Evolutionary conservation across 2,113 vertebrate genomes (phyloP).

Genomic region (Protobothrops mucrosquamatus): DNA sequence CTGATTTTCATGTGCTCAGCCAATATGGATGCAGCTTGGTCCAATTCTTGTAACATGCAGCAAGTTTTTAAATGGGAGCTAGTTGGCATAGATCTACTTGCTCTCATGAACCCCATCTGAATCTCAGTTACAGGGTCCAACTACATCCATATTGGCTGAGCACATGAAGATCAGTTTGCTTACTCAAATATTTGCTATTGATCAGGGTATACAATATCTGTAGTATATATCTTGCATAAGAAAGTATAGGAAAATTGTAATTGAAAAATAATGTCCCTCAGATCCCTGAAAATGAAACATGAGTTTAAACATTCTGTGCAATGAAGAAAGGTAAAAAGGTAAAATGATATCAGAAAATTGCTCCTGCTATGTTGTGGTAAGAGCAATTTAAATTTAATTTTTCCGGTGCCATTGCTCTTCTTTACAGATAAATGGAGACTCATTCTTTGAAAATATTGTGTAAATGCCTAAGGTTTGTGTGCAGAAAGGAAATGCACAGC

Average conservation of each 20-base stretch:
- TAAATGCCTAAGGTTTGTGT: background rate
- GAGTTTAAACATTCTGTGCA: constrained; percentile 7
- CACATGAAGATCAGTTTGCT: background rate
- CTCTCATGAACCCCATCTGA: background rate
- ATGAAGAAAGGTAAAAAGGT: background rate
- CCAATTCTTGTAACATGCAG: background rate
- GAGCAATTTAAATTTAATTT: background rate
- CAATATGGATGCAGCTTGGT: background rate
- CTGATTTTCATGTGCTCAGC: background rate
- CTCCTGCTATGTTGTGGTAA: background rate
- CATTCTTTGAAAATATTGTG: background rate
- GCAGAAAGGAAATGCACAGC: rapidly evolving
- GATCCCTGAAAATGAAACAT: constrained; percentile 20
- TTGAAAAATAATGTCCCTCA: background rate
- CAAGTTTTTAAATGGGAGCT: background rate
- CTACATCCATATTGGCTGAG: background rate
- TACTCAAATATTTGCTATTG: background rate
- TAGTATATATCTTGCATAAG: background rate
- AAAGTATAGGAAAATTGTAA: background rate
- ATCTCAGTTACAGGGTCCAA: background rate
- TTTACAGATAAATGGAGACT: constrained; percentile 6
- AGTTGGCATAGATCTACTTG: background rate
- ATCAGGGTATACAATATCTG: background rate
- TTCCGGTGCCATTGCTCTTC: background rate
- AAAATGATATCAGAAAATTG: constrained; percentile 11